These are phyloP conservation scores for Lerista edwardsae DNA, from an alignment of 2,797 vertebrate genomes.

Conservation along the genomic window DNA sequence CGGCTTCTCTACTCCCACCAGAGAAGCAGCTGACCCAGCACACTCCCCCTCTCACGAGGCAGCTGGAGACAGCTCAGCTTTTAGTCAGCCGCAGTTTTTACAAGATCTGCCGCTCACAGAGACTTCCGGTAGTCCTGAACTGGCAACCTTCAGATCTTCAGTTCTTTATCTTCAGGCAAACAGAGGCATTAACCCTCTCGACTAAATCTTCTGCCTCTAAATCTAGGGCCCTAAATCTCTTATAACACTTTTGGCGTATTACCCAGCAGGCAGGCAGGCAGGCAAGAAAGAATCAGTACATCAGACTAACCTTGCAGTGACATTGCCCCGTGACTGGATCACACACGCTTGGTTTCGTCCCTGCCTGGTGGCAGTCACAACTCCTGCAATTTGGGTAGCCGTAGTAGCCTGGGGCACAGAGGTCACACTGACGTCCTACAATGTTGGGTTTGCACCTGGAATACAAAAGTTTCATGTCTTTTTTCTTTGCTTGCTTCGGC, in stretches of 20 bases:
- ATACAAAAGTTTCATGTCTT: neutral
- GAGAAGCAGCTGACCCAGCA: too few relatives aligned
- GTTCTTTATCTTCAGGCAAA: too few relatives aligned
- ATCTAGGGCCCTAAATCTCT: too few relatives aligned
- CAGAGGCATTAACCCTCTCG: too few relatives aligned
- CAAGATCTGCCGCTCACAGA: too few relatives aligned
- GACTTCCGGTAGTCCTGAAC: too few relatives aligned
- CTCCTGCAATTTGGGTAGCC: constrained; percentile 88
- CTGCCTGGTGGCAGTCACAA: constrained; percentile 89
- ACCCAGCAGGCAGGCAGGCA: neutral
- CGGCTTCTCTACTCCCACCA: too few relatives aligned
- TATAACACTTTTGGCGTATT: neutral
- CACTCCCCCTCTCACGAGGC: too few relatives aligned
- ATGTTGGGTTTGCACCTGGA: constrained; percentile 90
- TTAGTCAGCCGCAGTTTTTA: too few relatives aligned
- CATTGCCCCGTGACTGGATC: constrained; percentile 87
- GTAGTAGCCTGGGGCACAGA: constrained; percentile 87
- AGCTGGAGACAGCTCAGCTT: too few relatives aligned
- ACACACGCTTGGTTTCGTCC: constrained; percentile 83
- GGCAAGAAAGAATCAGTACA: accelerated
- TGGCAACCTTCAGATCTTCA: too few relatives aligned
- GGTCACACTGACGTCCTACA: constrained; percentile 88
- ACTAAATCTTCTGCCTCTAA: too few relatives aligned
- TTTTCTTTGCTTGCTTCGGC: neutral
- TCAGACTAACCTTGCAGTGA: constrained; percentile 88